Evolutionary conservation across 2,113 vertebrate genomes (phyloP).

Genomic region (Porphyrio hochstetteri): DNA sequence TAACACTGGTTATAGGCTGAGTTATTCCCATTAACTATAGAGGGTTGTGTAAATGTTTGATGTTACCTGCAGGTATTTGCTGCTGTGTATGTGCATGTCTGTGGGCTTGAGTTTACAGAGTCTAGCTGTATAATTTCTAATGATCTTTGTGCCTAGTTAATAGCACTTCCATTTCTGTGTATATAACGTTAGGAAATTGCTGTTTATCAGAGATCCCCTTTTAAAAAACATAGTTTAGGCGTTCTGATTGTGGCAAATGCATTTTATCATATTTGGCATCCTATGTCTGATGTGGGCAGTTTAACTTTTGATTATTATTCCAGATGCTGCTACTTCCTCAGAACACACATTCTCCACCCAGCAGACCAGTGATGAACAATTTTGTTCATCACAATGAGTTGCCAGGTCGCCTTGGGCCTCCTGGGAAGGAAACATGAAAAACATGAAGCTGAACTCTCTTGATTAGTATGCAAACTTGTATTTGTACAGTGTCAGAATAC

Average conservation of each 20-base stretch:
- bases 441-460: not conserved
- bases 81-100: not conserved
- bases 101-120: not conserved
- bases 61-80: not conserved
- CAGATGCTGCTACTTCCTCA: slow-evolving; percentile 3
- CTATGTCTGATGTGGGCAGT: not conserved
- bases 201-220: not conserved
- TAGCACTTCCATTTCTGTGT: not conserved
- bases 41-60: not conserved
- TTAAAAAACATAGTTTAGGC: not conserved
- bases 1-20: not conserved
- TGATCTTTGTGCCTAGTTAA: not conserved
- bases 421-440: not conserved
- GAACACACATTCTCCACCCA: not conserved
- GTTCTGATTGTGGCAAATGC: not conserved
- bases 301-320: not conserved
- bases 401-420: not conserved
- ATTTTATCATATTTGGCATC: not conserved
- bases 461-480: not conserved
- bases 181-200: not conserved
- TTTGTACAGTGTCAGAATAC: not conserved
- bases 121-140: not conserved
- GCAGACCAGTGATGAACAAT: not conserved
- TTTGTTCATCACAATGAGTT: not conserved
- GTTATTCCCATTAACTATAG: not conserved